phyloP scores from a whole-genome alignment of 2,888 invertebrate species.

The Dolichomitus sp. region DNA sequence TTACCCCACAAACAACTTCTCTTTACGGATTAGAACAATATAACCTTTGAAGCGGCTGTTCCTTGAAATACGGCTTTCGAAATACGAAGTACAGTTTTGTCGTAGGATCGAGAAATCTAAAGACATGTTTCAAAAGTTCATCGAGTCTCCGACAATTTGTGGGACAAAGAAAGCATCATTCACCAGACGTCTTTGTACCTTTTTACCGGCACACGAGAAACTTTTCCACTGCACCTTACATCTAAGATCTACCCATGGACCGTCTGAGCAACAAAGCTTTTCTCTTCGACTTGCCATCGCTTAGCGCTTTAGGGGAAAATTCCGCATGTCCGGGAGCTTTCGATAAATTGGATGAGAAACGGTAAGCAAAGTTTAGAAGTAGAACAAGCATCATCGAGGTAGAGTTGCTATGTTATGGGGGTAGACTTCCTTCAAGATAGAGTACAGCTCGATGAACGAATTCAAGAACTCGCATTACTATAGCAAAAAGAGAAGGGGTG shows the following conservation, averaged over 20 bases:
- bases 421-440: not conserved
- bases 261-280: constrained; percentile 38
- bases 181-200: constrained; percentile 42
- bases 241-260: not conserved
- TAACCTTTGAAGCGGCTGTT: not conserved
- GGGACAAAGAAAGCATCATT: constrained; percentile 38
- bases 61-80: not conserved
- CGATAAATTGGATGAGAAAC: constrained; percentile 72
- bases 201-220: constrained; percentile 53
- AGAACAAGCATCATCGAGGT: constrained; percentile 57
- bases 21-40: not conserved
- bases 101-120: constrained; percentile 30
- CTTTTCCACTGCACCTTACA: constrained; percentile 28
- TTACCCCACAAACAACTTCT: not conserved
- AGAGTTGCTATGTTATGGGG: constrained; percentile 34
- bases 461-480: not conserved
- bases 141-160: constrained; percentile 27
- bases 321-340: constrained; percentile 21
- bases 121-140: constrained; percentile 23
- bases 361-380: constrained; percentile 72
- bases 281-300: not conserved
- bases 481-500: constrained; percentile 1
- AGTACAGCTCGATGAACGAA: constrained; percentile 1
- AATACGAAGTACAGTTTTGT: not conserved
- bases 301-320: constrained; percentile 29